Conservation (phyloP, 1,140 invertebrate species). For the Rhopalosiphum maidis region DNA sequence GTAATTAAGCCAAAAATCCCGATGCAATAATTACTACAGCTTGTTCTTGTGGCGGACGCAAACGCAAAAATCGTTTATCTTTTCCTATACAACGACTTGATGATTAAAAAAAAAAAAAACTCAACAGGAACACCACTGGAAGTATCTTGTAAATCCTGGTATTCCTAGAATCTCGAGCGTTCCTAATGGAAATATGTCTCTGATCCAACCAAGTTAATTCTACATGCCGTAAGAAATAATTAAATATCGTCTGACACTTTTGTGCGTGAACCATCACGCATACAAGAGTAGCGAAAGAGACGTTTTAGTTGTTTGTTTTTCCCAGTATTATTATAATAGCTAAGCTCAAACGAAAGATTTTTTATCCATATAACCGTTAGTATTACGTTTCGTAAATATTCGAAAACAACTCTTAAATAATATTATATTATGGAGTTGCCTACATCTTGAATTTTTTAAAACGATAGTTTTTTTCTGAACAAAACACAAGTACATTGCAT, state of each 20-base stretch:
- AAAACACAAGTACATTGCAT: background rate
- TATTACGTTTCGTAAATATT: background rate
- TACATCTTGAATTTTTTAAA: background rate
- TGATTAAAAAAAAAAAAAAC: background rate
- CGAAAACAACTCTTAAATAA: background rate
- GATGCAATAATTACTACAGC: background rate
- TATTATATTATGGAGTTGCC: background rate
- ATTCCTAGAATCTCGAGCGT: background rate
- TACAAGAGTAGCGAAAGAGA: background rate
- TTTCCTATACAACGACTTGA: background rate
- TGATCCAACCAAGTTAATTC: background rate
- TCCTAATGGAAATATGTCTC: background rate
- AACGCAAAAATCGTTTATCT: background rate
- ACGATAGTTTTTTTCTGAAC: background rate
- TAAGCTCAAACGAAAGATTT: background rate
- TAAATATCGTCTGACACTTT: background rate
- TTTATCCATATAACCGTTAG: background rate
- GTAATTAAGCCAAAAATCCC: background rate
- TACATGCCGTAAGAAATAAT: conserved; percentile 24
- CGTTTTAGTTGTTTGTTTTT: background rate
- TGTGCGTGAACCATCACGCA: background rate
- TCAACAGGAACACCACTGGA: background rate
- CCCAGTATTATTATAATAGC: background rate
- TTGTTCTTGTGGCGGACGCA: background rate
- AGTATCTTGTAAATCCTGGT: background rate